These are phyloP conservation scores for Poeciliopsis presidionis DNA, from an alignment of 2,797 vertebrate species.

Conservation along the genomic window DNA sequence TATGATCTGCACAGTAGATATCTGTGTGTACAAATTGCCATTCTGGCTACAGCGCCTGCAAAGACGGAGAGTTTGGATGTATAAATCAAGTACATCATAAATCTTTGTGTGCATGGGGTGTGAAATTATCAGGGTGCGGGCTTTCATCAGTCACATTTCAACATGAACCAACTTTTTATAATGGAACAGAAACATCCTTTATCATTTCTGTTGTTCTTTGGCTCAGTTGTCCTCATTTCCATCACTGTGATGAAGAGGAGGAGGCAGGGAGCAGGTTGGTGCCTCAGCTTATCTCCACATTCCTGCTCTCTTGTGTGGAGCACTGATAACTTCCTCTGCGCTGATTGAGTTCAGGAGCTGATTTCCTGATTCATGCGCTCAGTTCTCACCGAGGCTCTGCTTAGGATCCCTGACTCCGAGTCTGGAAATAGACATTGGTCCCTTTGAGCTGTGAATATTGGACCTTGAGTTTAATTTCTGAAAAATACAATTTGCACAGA, in stretches of 20 bases:
- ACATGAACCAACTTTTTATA: constrained; percentile 41
- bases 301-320: constrained; percentile 69
- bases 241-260: constrained; percentile 60
- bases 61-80: constrained; percentile 22
- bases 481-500: neutral
- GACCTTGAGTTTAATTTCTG: constrained; percentile 5
- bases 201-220: constrained; percentile 61
- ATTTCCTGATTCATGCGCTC: constrained; percentile 62
- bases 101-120: constrained; percentile 49
- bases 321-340: constrained; percentile 70
- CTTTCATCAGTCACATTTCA: constrained; percentile 58
- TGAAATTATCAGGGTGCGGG: constrained; percentile 52
- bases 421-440: constrained; percentile 43
- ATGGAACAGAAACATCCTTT: constrained; percentile 50
- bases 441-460: constrained; percentile 3
- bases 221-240: constrained; percentile 66
- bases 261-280: constrained; percentile 58
- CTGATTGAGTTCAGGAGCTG: constrained; percentile 68
- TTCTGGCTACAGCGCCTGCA: constrained; percentile 24
- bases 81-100: constrained; percentile 57
- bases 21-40: constrained; percentile 30
- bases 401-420: constrained; percentile 47
- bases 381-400: constrained; percentile 54
- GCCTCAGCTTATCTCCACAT: constrained; percentile 78
- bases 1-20: constrained; percentile 2